phyloP scores from a whole-genome alignment of 2,113 vertebrate genomes.

The Odocoileus hemionus region DNA sequence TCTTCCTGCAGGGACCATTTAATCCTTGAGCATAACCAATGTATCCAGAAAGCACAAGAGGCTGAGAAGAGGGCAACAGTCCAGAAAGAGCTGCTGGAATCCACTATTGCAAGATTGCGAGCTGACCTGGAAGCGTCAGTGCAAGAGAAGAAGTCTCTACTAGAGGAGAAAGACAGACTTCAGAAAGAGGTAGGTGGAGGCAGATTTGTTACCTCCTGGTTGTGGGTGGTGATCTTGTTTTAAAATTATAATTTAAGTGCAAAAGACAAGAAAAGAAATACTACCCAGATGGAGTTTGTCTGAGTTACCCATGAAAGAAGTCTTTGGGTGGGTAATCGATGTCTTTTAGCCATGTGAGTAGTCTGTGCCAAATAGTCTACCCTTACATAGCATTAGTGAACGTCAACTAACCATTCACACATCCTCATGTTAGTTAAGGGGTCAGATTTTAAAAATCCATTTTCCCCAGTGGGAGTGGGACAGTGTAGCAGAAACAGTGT shows the following conservation, averaged over 20 bases:
- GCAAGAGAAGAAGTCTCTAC: conserved; percentile 66
- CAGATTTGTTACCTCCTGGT: background rate
- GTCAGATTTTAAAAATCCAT: background rate
- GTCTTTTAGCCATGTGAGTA: background rate
- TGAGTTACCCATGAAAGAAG: background rate
- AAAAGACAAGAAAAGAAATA: background rate
- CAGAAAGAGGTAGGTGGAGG: conserved; percentile 73
- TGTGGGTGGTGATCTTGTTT: background rate
- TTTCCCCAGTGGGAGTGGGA: background rate
- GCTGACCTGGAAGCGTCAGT: conserved; percentile 69
- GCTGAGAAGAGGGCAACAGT: conserved; percentile 55
- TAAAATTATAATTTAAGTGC: background rate
- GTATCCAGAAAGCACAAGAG: conserved; percentile 71
- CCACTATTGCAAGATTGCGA: conserved; percentile 69
- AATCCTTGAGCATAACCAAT: conserved; percentile 67
- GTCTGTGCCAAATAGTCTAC: background rate
- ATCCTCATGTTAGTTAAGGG: background rate
- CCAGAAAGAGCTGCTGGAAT: conserved; percentile 77
- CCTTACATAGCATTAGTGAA: background rate
- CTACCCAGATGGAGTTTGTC: background rate
- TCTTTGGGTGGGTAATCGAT: background rate
- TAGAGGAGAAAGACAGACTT: conserved; percentile 70
- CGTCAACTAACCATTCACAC: background rate
- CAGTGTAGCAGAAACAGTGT: background rate
- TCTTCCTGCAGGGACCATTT: conserved; percentile 74